Evolutionary conservation across 2,113 vertebrate genomes (phyloP), one percentile per base, ranked within the genome.

Genomic region (Telmatochromis sp.): DNA sequence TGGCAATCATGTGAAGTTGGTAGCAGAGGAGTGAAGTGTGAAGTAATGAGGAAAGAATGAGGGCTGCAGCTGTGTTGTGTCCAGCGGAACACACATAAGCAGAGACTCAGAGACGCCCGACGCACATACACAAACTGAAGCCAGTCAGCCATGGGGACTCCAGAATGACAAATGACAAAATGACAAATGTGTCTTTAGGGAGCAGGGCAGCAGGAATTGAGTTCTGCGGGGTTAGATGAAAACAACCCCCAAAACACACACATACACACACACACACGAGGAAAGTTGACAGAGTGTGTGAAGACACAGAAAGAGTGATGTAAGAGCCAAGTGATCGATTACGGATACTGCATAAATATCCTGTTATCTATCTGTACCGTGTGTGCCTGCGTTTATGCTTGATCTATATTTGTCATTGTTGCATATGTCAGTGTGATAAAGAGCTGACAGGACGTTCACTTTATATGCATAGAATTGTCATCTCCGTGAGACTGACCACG

Each of bases 151-250:
- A 60, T 88, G 82, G 81, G 87, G 94, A 89, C 90, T 88, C 58
- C 53, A 89, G 91, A 89, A 90, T 93, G 94, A 94, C 92, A 93
- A 92, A 92, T 78, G 70, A 49, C 70, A 78, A 78, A 78, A 91
- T 93, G 94, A 93, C 91, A 91, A 95, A 94, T 88, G 89, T 91
- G 94, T 89, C 92, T 85, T 82, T 33, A 82, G 92, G 94, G 92
- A 91, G 85, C 85, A 83, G 81, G 54, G 84, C 53, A 85, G 83
- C 90, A 81, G 68, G 86, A 88, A 86, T 70, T n/a, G 55, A 87
- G 87, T 91, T 89, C 81, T 91, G 83, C 40, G 26, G 86, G 86
- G 84, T 87, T 89, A 83, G 78, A 80, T n/a, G 87, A 83, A 87
- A 91, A 92, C 75, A 79, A 89, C 86, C 80, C 37, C 42, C 79